Evolutionary conservation across 2,888 invertebrate genomes (phyloP).

Genomic region (Drymonia ruficornis): DNA sequence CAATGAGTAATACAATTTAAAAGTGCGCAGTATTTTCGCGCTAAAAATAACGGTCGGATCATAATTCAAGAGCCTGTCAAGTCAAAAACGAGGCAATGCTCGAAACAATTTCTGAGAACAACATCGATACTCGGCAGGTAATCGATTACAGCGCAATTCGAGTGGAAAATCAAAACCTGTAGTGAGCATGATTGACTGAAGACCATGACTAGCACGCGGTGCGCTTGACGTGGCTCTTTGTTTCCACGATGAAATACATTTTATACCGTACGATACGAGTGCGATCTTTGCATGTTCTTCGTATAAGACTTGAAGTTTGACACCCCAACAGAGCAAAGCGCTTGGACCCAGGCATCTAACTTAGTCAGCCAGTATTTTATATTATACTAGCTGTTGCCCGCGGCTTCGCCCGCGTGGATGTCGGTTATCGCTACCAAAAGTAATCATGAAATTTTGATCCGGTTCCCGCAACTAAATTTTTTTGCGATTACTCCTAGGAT

Average conservation of each 20-base stretch:
- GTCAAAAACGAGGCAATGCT: neutral
- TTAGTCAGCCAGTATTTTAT: too few relatives aligned
- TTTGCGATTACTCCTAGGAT: too few relatives aligned
- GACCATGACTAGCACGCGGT: conserved; percentile 56
- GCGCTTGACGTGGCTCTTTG: conserved; percentile 59
- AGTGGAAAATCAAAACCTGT: conserved; percentile 48
- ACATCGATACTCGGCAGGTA: conserved; percentile 11
- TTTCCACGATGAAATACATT: conserved; percentile 31
- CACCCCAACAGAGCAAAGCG: too few relatives aligned
- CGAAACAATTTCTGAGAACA: conserved; percentile 2
- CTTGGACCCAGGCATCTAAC: too few relatives aligned
- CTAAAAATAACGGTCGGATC: neutral
- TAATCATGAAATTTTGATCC: too few relatives aligned
- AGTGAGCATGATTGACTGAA: conserved; percentile 51
- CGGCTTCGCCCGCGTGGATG: too few relatives aligned
- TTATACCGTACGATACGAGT: conserved; percentile 23
- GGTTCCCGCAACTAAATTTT: too few relatives aligned
- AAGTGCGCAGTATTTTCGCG: neutral
- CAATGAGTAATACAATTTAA: neutral
- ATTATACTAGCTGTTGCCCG: too few relatives aligned
- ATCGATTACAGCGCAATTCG: conserved; percentile 40
- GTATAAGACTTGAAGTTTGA: too few relatives aligned
- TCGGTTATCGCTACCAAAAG: too few relatives aligned
- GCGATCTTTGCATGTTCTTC: neutral
- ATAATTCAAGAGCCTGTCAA: neutral